Percentiles rank a stretch among this genome's conserved stretches.
phyloP scores from a whole-genome alignment of 2,797 vertebrate genomes.

The Muraenolepis orangiensis region DNA sequence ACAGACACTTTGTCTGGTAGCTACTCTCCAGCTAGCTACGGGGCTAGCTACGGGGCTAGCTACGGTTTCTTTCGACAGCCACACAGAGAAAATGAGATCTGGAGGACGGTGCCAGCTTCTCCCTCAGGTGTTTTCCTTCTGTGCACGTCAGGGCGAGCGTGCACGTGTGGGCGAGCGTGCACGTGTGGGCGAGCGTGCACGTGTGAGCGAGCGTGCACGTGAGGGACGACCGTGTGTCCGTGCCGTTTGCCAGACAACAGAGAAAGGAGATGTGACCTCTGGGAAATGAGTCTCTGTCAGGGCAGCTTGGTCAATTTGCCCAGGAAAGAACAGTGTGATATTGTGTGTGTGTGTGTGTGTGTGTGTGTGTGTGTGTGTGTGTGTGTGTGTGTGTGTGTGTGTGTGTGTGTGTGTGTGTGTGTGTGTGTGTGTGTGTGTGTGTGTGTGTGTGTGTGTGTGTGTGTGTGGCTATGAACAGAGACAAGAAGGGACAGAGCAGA shows the following conservation, averaged over 20 bases:
- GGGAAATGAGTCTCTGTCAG: conserved; percentile 44
- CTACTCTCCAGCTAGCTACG: neutral
- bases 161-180: neutral
- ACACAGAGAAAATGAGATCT: conserved; percentile 31
- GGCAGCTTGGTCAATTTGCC: conserved; percentile 38
- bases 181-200: neutral
- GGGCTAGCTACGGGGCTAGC: neutral
- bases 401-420: conserved; percentile 1
- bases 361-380: neutral
- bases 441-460: neutral
- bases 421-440: conserved; percentile 2
- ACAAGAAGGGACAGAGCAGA: neutral
- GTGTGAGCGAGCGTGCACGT: neutral
- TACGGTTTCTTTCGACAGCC: conserved; percentile 25
- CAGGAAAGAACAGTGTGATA: conserved; percentile 16
- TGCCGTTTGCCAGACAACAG: conserved; percentile 25
- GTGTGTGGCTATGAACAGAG: conserved; percentile 1
- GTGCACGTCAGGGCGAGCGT: neutral
- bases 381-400: neutral
- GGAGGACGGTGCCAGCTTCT: conserved; percentile 4
- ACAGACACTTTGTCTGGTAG: neutral
- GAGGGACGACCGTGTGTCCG: neutral
- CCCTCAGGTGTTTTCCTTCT: conserved; percentile 9
- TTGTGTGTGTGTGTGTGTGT: conserved; percentile 5
- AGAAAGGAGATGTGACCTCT: conserved; percentile 34